A percentile compares a stretch with the other conserved stretches of the same genome.
phyloP scores from a whole-genome alignment of 2,113 vertebrate species.

The Coturnix japonica region DNA sequence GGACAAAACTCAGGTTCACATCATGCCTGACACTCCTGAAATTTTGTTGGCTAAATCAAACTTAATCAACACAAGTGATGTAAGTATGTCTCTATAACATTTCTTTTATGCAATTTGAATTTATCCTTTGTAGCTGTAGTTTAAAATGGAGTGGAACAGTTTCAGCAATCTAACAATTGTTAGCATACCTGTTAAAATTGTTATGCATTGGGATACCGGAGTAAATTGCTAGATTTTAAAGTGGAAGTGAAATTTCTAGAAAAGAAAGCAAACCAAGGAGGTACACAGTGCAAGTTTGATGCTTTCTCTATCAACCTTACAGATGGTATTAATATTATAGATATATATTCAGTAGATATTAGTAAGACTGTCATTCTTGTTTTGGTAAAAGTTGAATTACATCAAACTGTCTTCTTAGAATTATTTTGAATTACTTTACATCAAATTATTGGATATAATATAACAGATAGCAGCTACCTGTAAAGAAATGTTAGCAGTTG shows the following conservation, averaged over 20 bases:
- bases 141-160: not conserved
- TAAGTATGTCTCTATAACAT: conserved; percentile 58
- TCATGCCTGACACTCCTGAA: conserved; percentile 85
- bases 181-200: not conserved
- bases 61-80: conserved; percentile 86
- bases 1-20: conserved; percentile 82
- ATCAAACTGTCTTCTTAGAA: not conserved
- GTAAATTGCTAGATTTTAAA: not conserved
- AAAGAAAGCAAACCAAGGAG: not conserved
- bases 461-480: not conserved
- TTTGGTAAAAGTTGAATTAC: not conserved
- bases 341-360: not conserved
- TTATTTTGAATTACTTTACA: not conserved
- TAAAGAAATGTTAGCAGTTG: not conserved
- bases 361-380: not conserved
- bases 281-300: not conserved
- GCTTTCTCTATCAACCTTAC: not conserved
- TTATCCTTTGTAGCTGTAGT: not conserved
- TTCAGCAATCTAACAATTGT: not conserved
- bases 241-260: not conserved
- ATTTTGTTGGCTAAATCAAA: conserved; percentile 84
- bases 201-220: not conserved
- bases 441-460: not conserved
- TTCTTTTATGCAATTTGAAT: not conserved
- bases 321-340: not conserved